Conservation (phyloP, 2,888 invertebrate species). For the Thumatha senex region DNA sequence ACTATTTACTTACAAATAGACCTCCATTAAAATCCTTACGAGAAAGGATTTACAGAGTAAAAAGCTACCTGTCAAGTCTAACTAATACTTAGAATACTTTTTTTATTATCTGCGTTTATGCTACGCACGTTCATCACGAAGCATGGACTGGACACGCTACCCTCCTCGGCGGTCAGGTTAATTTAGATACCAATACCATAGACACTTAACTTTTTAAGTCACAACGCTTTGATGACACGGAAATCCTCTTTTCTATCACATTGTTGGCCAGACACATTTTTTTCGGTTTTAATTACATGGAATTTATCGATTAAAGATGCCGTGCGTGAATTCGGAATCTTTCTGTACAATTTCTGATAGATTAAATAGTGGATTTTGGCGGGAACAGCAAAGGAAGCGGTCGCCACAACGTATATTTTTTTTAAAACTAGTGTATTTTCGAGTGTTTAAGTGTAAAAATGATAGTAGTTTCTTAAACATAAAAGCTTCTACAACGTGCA, state of each 20-base stretch:
- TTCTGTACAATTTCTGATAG: no score
- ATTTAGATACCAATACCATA: conserved; percentile 19
- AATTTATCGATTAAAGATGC: not conserved
- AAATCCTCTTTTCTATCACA: not conserved
- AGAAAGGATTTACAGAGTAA: not conserved
- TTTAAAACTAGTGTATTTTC: no score
- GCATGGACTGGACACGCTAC: conserved; percentile 13
- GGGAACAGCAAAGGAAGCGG: no score
- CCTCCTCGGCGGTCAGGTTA: conserved; percentile 7
- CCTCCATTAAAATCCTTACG: not conserved
- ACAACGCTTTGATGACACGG: conserved; percentile 4
- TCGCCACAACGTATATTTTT: no score
- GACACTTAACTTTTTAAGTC: conserved; percentile 9
- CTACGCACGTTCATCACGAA: conserved; percentile 15
- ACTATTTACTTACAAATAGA: not conserved
- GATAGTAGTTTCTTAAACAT: no score
- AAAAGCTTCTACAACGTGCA: no score
- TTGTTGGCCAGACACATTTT: not conserved
- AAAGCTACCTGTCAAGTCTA: not conserved
- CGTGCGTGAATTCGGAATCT: not conserved
- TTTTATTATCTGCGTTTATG: conserved; percentile 8
- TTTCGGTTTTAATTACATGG: conserved; percentile 6
- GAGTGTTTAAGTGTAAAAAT: no score
- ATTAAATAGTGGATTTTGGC: no score
- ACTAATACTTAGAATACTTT: conserved; percentile 1